Percentiles rank a stretch among this genome's conserved stretches.
Evolutionary conservation across 2,888 invertebrate genomes (phyloP).

Genomic region (Luperina testacea): DNA sequence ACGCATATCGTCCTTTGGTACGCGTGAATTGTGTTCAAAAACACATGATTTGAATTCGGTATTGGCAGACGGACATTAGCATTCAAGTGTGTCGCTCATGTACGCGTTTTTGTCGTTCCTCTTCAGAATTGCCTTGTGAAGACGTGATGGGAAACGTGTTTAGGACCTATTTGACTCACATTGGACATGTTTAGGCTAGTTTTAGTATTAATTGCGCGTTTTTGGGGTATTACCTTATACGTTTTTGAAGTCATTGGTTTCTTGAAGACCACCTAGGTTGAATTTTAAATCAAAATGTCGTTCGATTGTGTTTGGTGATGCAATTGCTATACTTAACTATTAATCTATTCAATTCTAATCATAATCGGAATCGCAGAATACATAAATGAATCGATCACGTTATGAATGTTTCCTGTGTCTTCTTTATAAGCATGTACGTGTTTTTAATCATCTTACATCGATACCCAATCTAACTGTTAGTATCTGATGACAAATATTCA

Average conservation of each 20-base stretch:
- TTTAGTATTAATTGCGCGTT: conserved; percentile 46
- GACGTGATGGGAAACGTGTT: conserved; percentile 83
- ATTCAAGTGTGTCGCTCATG: conserved; percentile 80
- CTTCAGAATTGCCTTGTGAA: conserved; percentile 83
- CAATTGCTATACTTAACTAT: not conserved
- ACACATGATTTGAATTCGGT: conserved; percentile 82
- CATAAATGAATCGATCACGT: not conserved
- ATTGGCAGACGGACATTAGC: conserved; percentile 80
- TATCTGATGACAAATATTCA: no score
- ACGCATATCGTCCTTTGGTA: conserved; percentile 80
- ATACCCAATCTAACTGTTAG: not conserved
- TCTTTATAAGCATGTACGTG: not conserved
- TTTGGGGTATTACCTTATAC: conserved; percentile 16
- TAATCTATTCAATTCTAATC: conserved; percentile 3
- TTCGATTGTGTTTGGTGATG: not conserved
- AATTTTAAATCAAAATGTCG: conserved; percentile 20
- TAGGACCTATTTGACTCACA: conserved; percentile 63
- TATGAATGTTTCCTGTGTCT: not conserved
- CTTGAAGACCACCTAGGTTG: conserved; percentile 45
- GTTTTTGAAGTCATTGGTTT: conserved; percentile 19
- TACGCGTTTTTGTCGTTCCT: conserved; percentile 85
- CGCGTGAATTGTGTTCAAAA: conserved; percentile 79
- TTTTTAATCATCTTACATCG: not conserved
- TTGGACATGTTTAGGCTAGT: conserved; percentile 51
- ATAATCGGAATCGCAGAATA: not conserved